Evolutionary conservation across 2,113 vertebrate species (phyloP), one percentile per base, ranked within the genome.

Genomic region (Clarias magur): DNA sequence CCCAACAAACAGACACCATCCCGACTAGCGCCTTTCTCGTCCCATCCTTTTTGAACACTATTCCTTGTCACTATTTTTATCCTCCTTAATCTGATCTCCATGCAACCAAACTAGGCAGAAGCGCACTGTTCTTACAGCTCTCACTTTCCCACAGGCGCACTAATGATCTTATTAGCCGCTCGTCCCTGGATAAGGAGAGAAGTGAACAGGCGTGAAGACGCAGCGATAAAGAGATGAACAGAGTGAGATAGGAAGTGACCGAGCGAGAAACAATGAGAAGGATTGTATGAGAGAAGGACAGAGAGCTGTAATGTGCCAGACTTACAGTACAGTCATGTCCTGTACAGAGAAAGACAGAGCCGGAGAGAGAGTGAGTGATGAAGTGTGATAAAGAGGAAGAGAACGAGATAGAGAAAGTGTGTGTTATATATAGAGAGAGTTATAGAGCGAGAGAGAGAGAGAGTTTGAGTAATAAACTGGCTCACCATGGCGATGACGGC

Each of bases 401-500:
- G 42, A 54, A 21, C 34, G 53, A 79, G 30, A 62, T 0, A 42
- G 42, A 53, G 12, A 72, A 17, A 68, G 65, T 42, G 12, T 38
- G 27, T 57, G 42, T 34, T 25, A 54, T 42, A 70, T 12, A 30
- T 63, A 34, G 4, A 70, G n/a, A 70, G 82, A 48, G 19, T 38
- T 8, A 56, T 0, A 30, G 25, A 82, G 17, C 25, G 21, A 30
- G 54, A 27, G 60, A 65, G 25, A 3, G 75, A 56, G 48, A 27
- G 80, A 75, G 59, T 15, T 13, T 42, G 19, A 60, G 38, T 2
- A n/a, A 5, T 72, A 27, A 81, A 88, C 9, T 11, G 17, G 7
- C 97, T 98, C 93, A 99, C 98, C 98, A 99, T 99, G 85, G 98
- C 98, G 63, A 99, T 98, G 88, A 99, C 97, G 23, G 98, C 97